These are phyloP conservation scores for Halcyon badia DNA, from an alignment of 2,797 vertebrate genomes.

Conservation along the genomic window DNA sequence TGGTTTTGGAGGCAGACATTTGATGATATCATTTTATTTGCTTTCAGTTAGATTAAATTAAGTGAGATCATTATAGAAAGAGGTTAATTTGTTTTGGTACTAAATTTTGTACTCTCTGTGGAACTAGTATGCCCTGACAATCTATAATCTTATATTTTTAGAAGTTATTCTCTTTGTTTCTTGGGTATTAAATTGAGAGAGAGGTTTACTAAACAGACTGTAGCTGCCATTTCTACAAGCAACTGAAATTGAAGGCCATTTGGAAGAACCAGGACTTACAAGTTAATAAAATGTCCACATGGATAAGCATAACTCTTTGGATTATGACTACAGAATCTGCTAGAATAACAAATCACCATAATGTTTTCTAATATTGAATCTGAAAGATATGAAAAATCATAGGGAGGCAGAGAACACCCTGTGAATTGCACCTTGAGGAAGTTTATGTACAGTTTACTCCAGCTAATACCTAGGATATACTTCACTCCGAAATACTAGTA, in stretches of 20 bases:
- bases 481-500: neutral
- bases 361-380: neutral
- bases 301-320: neutral
- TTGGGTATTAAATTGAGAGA: neutral
- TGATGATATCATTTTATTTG: neutral
- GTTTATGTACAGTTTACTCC: neutral
- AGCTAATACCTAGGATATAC: neutral
- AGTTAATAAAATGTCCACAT: neutral
- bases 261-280: neutral
- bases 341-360: neutral
- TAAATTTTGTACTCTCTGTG: neutral
- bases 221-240: neutral
- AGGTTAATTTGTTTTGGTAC: neutral
- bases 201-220: neutral
- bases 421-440: neutral
- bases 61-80: neutral
- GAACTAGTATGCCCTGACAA: neutral
- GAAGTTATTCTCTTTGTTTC: neutral
- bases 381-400: neutral
- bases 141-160: neutral
- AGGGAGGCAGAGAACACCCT: neutral
- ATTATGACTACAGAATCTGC: neutral
- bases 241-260: neutral
- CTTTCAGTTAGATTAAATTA: neutral
- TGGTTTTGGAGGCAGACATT: neutral